Evolutionary conservation across 1,140 invertebrate genomes (phyloP).

Genomic region (Eueides isabella): DNA sequence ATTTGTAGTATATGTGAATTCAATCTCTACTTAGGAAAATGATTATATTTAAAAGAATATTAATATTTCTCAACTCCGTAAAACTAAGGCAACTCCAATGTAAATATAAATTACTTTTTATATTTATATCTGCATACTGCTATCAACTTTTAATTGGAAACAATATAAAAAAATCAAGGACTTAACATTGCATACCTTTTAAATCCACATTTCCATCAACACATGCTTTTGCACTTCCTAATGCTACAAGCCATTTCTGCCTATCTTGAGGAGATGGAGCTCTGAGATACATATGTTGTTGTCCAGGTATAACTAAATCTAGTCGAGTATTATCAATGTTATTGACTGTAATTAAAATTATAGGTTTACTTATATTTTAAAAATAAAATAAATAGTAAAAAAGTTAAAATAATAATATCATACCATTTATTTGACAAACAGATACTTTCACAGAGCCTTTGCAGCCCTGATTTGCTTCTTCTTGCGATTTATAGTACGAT

Average conservation of each 20-base stretch:
- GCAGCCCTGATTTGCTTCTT: slow-evolving; percentile 91
- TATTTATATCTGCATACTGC: too few species aligned
- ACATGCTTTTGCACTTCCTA: slow-evolving; percentile 91
- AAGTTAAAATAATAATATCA: slow-evolving; percentile 19
- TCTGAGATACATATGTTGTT: slow-evolving; percentile 91
- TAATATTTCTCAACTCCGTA: too few species aligned
- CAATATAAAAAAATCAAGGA: not conserved
- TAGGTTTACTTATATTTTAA: not conserved
- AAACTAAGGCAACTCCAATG: too few species aligned
- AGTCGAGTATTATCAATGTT: slow-evolving; percentile 87
- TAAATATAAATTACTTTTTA: too few species aligned
- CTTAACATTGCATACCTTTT: slow-evolving; percentile 51
- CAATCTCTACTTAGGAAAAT: too few species aligned
- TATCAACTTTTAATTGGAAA: too few species aligned
- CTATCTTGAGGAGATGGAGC: slow-evolving; percentile 89
- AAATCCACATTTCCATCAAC: slow-evolving; percentile 74
- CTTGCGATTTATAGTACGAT: slow-evolving; percentile 92
- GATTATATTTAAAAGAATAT: too few species aligned
- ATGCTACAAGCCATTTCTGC: slow-evolving; percentile 91
- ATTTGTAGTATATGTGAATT: too few species aligned
- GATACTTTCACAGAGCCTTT: slow-evolving; percentile 92
- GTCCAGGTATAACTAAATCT: slow-evolving; percentile 91
- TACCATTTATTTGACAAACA: slow-evolving; percentile 92
- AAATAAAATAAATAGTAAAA: slow-evolving; percentile 31
- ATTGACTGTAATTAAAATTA: slow-evolving; percentile 83